A percentile compares a stretch with the other conserved stretches of the same genome.
Conservation (phyloP, 2,888 invertebrate species). For the Andrena dorsata region DNA sequence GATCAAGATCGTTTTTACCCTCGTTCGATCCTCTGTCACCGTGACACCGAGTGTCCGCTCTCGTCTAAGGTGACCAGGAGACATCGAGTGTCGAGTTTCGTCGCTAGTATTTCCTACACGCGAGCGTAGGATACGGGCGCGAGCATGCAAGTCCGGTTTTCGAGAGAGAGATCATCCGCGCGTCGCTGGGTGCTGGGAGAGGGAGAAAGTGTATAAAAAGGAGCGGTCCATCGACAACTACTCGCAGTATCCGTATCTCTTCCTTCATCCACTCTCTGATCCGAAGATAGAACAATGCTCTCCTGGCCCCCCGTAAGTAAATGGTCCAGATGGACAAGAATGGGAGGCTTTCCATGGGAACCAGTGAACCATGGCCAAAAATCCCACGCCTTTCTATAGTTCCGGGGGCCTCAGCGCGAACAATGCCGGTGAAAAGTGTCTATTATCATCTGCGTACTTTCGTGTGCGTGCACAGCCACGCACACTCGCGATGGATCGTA, state of each 20-base stretch:
- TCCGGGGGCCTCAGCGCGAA: constrained; percentile 31
- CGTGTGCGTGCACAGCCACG: constrained; percentile 5
- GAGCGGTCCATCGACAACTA: constrained; percentile 73
- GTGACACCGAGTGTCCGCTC: constrained; percentile 40
- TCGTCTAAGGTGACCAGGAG: constrained; percentile 14
- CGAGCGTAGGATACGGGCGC: constrained; percentile 65
- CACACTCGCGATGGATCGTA: constrained; percentile 21
- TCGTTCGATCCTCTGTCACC: not conserved
- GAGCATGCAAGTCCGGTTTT: constrained; percentile 68
- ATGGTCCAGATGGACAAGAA: not conserved
- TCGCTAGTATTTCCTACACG: constrained; percentile 50
- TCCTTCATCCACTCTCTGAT: constrained; percentile 54
- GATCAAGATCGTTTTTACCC: constrained; percentile 12
- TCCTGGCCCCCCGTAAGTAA: constrained; percentile 75
- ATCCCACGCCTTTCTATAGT: not conserved
- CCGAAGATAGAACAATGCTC: constrained; percentile 69
- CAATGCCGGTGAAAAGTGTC: constrained; percentile 63
- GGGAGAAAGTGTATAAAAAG: constrained; percentile 83
- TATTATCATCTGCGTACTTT: constrained; percentile 42
- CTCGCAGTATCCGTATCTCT: constrained; percentile 77
- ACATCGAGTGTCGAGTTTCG: constrained; percentile 50
- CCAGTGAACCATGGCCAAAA: constrained; percentile 39
- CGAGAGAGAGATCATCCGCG: constrained; percentile 64
- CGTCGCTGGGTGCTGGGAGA: constrained; percentile 56
- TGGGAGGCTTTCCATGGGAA: not conserved